These are phyloP conservation scores for Odontamblyopus rebecca DNA, from an alignment of 2,797 vertebrate species.

Conservation along the genomic window DNA sequence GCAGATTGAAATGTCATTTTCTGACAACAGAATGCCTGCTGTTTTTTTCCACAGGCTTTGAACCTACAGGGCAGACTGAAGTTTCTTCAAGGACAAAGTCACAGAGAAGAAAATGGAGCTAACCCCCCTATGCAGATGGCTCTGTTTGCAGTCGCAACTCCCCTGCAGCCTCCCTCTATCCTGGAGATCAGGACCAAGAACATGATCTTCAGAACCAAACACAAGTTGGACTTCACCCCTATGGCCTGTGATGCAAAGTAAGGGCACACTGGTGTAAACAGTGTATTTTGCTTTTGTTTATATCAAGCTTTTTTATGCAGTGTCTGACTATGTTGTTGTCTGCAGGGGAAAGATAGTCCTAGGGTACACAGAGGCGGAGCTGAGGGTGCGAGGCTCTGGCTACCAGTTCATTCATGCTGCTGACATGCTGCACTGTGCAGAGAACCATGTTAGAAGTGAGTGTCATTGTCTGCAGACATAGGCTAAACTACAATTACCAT, in stretches of 20 bases:
- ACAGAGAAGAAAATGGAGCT: slow-evolving; percentile 53
- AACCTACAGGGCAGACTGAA: slow-evolving; percentile 80
- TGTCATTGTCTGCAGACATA: neutral
- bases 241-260: slow-evolving; percentile 84
- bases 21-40: neutral
- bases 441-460: slow-evolving; percentile 79
- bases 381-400: slow-evolving; percentile 74
- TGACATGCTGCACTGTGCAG: slow-evolving; percentile 78
- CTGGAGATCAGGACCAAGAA: slow-evolving; percentile 83
- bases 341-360: slow-evolving; percentile 75
- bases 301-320: too few relatives aligned
- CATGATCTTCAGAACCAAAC: slow-evolving; percentile 86
- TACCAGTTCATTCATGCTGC: slow-evolving; percentile 81
- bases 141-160: slow-evolving; percentile 81
- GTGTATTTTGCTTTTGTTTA: neutral
- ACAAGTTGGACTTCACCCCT: slow-evolving; percentile 88
- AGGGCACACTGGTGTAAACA: neutral
- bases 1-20: too few relatives aligned
- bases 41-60: slow-evolving; percentile 68
- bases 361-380: slow-evolving; percentile 77
- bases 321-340: neutral
- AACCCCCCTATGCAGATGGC: slow-evolving; percentile 71
- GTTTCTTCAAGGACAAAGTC: slow-evolving; percentile 79
- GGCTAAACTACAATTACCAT: neutral
- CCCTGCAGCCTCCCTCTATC: slow-evolving; percentile 81